Base-by-base conservation (phyloP, 2,797 vertebrate genomes). In the Galagoides demidoff region DNA sequence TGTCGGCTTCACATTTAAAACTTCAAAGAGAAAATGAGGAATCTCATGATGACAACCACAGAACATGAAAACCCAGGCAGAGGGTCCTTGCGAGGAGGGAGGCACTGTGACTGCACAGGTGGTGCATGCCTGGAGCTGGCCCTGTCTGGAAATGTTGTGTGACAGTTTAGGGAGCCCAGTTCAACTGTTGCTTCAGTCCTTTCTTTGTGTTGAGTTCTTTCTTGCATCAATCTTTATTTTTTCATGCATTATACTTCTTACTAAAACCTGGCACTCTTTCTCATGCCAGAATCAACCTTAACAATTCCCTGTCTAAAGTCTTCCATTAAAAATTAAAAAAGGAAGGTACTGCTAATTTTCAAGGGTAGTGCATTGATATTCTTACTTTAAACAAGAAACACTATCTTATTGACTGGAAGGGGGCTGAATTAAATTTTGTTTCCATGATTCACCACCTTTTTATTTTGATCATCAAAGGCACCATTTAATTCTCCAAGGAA, bases 381-480 rank as follows among this genome's bases (percentile, higher is more conserved):
- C n/a, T 85, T 87, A 89, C 85, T 90, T 89, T 70, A 61, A 96
- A 96, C n/a, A 90, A 81, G 45, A 86, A n/a, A 82, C 10, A 14
- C 19, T 66, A 57, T 82, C 96, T 79, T 7, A 63, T 22, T 90
- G 78, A 55, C 37, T 93, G 94, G 88, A 55, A 82, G 39, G 55
- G 23, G 16, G 37, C 71, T 95, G 22, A 68, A 57, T 89, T 96
- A 84, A 92, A 74, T 88, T 92, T 85, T 94, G 17, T 79, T 39
- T 64, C 77, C 68, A 31, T 45, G 63, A 74, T 93, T 78, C 74
- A 49, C 34, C 3, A 34, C 43, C 2, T n/a, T 70, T 57, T 96
- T 92, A 90, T 85, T 96, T 96, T 92, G 71, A 74, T 63, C 34
- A 85, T 95, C 79, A 78, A 92, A 95, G 52, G 14, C 61, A 92